Evolutionary conservation across 92 coral and sea anemone genomes (phyloP).

Genomic region (Isaurus tuberculatus): DNA sequence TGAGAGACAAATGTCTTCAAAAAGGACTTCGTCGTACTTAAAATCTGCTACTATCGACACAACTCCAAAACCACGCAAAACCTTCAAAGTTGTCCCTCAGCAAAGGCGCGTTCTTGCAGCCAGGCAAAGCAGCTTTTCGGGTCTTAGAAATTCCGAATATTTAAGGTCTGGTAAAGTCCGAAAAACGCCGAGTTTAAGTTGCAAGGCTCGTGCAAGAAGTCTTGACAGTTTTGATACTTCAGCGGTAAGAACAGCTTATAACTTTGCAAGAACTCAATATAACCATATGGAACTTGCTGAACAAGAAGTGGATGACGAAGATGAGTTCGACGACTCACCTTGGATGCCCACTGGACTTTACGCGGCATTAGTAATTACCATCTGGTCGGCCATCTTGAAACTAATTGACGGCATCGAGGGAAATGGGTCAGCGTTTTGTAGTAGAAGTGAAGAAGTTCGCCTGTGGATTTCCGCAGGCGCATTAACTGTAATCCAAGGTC

Average conservation of each 20-base stretch:
- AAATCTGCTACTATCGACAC: constrained; percentile 64
- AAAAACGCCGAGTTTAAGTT: background rate
- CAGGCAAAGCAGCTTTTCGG: constrained; percentile 35
- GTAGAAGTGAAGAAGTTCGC: constrained; percentile 82
- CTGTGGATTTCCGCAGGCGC: constrained; percentile 85
- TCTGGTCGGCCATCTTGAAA: constrained; percentile 84
- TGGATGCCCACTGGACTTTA: constrained; percentile 88
- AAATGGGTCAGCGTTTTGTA: constrained; percentile 78
- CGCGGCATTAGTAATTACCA: constrained; percentile 71
- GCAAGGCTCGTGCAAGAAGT: constrained; percentile 32
- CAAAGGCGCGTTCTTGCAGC: constrained; percentile 19
- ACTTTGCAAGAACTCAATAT: constrained; percentile 47
- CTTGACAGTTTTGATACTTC: constrained; percentile 12
- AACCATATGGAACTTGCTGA: constrained; percentile 42
- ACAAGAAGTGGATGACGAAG: constrained; percentile 24
- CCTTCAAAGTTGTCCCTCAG: constrained; percentile 58
- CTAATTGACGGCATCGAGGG: constrained; percentile 74
- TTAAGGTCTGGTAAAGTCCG: background rate
- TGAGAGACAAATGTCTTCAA: background rate
- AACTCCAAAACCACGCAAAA: constrained; percentile 65
- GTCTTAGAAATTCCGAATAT: background rate
- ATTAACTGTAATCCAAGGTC: constrained; percentile 68
- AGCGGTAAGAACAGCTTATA: constrained; percentile 67
- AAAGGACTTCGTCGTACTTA: constrained; percentile 43
- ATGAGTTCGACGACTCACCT: constrained; percentile 52